phyloP scores from a whole-genome alignment of 1,140 invertebrate species.

The Dreissena polymorpha region DNA sequence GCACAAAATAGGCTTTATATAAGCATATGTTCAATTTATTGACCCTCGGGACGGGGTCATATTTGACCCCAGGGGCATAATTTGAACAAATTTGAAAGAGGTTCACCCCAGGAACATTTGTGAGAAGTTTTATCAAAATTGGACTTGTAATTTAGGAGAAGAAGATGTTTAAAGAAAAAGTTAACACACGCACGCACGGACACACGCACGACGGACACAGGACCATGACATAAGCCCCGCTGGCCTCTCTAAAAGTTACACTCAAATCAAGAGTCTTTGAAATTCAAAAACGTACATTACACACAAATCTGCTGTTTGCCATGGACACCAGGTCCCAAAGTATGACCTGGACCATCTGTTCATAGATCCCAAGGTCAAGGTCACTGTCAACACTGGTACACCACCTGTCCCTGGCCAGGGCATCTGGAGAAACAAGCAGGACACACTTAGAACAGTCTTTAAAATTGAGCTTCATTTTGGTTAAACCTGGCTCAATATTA shows the following conservation, averaged over 20 bases:
- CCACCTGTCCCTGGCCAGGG: neutral
- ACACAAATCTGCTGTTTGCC: constrained; percentile 17
- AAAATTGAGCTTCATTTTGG: neutral
- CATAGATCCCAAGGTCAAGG: constrained; percentile 8
- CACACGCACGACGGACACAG: too few species aligned
- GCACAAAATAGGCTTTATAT: too few species aligned
- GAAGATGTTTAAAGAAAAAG: too few species aligned
- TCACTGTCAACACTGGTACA: constrained; percentile 11
- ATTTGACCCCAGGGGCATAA: too few species aligned
- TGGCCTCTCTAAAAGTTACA: neutral
- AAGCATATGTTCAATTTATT: too few species aligned
- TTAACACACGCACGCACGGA: too few species aligned
- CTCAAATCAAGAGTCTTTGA: neutral
- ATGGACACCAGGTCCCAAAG: constrained; percentile 37
- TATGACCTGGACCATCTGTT: constrained; percentile 30
- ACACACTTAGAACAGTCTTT: neutral
- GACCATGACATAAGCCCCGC: too few species aligned
- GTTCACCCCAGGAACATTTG: too few species aligned
- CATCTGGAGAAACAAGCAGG: neutral
- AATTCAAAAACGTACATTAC: neutral
- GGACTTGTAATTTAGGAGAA: too few species aligned
- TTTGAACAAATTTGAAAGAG: too few species aligned
- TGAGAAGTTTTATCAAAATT: too few species aligned
- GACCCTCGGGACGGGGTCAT: too few species aligned
- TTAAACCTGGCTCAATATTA: neutral